Evolutionary conservation across 2,113 vertebrate species (phyloP).

Genomic region (Pedionomus torquatus): DNA sequence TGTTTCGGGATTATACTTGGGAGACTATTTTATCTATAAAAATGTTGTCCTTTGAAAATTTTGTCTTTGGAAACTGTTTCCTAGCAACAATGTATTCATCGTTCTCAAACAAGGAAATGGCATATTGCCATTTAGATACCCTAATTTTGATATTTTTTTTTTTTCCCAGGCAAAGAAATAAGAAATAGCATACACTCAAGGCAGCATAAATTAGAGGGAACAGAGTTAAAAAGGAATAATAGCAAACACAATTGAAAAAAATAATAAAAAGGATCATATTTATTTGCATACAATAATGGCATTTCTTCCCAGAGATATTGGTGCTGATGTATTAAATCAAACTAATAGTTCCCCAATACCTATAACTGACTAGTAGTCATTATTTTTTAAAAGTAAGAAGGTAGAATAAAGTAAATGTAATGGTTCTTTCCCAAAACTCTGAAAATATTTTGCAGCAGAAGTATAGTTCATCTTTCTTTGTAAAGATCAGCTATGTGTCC

Average conservation of each 20-base stretch:
- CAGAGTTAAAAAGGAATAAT: neutral
- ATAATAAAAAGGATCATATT: neutral
- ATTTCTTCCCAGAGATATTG: neutral
- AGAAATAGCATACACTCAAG: neutral
- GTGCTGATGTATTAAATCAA: neutral
- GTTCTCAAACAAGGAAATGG: neutral
- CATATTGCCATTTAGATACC: neutral
- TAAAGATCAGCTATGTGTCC: fast-evolving
- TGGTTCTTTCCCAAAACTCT: neutral
- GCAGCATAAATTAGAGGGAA: conserved; percentile 1
- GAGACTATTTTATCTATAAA: neutral
- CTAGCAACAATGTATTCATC: conserved; percentile 20
- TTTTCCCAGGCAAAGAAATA: neutral
- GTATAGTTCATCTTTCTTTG: neutral
- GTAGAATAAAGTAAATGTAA: neutral
- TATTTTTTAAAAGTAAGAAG: neutral
- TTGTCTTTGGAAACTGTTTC: conserved; percentile 8
- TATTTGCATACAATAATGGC: neutral
- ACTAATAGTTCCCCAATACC: neutral
- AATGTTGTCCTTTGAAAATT: conserved; percentile 29
- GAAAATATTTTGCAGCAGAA: neutral
- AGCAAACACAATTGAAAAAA: neutral
- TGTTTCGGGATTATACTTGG: neutral
- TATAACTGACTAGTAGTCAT: neutral
- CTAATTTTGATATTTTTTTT: neutral